Conservation (phyloP, 2,797 vertebrate genomes). For the Mormyrops attenuatus region DNA sequence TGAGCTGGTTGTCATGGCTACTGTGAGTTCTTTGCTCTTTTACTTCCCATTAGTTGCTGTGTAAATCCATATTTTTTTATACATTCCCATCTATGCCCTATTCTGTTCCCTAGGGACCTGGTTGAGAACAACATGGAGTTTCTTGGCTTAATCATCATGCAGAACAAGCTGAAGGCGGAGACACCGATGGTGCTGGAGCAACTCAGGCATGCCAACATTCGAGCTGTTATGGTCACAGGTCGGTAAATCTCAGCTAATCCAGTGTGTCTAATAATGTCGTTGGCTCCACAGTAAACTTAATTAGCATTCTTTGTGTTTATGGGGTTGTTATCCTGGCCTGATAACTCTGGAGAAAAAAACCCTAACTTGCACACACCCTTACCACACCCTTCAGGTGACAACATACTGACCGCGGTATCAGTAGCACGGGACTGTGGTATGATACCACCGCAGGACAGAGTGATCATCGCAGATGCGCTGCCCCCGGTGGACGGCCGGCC, state of each 20-base stretch:
- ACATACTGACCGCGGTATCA: slow-evolving; percentile 95
- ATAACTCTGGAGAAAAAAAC: background rate
- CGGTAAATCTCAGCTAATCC: slow-evolving; percentile 25
- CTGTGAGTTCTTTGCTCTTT: background rate
- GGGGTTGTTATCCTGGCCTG: background rate
- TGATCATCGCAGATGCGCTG: slow-evolving; percentile 91
- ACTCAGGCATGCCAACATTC: slow-evolving; percentile 82
- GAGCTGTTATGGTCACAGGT: slow-evolving; percentile 98
- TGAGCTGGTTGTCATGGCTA: background rate
- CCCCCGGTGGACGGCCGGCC: slow-evolving; percentile 85
- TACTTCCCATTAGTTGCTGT: background rate
- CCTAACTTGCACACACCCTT: background rate
- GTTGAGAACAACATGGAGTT: slow-evolving; percentile 94
- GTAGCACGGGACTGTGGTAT: slow-evolving; percentile 97
- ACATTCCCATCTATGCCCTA: background rate
- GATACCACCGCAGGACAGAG: slow-evolving; percentile 87
- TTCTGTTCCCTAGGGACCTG: slow-evolving; percentile 67
- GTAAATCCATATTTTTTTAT: background rate
- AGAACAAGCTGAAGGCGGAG: slow-evolving; percentile 95
- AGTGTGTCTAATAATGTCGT: background rate
- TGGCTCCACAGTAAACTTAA: background rate
- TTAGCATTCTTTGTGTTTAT: background rate
- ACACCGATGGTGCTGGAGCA: slow-evolving; percentile 83
- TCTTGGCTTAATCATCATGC: slow-evolving; percentile 94
- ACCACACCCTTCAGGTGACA: slow-evolving; percentile 75